Evolutionary conservation across 2,113 vertebrate species (phyloP).

Genomic region (Capreolus pygargus): DNA sequence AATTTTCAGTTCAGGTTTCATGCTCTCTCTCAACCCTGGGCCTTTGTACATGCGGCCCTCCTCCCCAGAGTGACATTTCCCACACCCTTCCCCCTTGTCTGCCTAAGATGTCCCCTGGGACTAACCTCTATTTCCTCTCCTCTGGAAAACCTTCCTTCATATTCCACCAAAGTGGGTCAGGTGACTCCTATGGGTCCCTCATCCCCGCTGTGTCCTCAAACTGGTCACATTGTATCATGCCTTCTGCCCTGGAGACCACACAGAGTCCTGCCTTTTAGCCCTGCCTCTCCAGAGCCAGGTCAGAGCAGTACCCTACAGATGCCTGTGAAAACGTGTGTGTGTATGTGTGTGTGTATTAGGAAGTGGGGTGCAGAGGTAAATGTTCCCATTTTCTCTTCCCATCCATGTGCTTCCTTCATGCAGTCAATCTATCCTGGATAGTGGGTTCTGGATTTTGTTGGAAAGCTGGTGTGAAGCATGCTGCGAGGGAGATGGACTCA

Average conservation of each 20-base stretch:
- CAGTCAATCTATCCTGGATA: background rate
- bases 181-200: background rate
- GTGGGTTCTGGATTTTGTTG: too few relatives aligned
- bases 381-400: background rate
- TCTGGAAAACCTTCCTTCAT: background rate
- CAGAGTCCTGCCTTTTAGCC: background rate
- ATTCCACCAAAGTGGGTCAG: background rate
- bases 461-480: too few relatives aligned
- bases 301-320: background rate
- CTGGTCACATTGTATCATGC: background rate
- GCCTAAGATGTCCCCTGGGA: background rate
- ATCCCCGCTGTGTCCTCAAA: background rate
- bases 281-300: background rate
- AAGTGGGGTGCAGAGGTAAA: background rate
- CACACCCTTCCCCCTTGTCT: background rate
- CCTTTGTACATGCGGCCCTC: background rate
- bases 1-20: background rate
- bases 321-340: background rate
- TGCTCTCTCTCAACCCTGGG: fast-evolving
- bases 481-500: constrained; percentile 71
- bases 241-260: background rate
- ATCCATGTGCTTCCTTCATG: background rate
- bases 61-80: background rate
- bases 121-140: background rate
- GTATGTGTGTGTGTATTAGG: background rate